Base-by-base conservation (phyloP, 2,888 invertebrate species). In the Cerastis rubricosa region DNA sequence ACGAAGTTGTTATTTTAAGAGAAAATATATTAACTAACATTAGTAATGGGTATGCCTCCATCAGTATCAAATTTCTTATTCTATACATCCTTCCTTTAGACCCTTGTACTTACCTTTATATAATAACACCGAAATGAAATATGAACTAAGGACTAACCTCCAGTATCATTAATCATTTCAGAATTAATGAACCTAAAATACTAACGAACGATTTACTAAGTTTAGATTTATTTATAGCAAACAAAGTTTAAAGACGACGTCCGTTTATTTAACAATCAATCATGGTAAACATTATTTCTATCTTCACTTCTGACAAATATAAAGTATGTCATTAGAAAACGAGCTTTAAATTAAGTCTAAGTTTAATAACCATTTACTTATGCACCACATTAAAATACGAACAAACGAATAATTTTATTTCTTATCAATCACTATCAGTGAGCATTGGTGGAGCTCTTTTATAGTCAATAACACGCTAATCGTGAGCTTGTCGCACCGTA, bases 101-200 rank as follows among this genome's bases (percentile, higher is more conserved):
- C 57, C 40, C 35, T 35, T 74, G 29, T 68, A 63, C n/a, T n/a
- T n/a, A n/a, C 63, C 64, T 43, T 25, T 43, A 64, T n/a, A 64
- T n/a, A 45, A 57, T 67, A 63, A 87, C 65, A 74, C 35, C 63
- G 57, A 80, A 57, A 82, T 78, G 73, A 81, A 81, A 81, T 81
- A 81, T 83, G 84, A 78, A 66, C 43, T 49, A 59, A 67, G 57
- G 51, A 63, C 63, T 72, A 77, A 67, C 49, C 77, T 74, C 22
- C 49, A 73, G 68, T 61, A 59, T 69, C 72, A 71, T 82, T 76
- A 85, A 80, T 84, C 82, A 80, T 49, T 59, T 40, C 40, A 65
- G 12, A 64, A 79, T 82, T 74, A 74, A 75, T 71, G 25, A 71
- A 74, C 69, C 75, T 66, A 35, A 81, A 78, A 78, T 66, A 49